Evolutionary conservation across 2,888 invertebrate genomes (phyloP).

Genomic region (Coronaproctus castanopsis): DNA sequence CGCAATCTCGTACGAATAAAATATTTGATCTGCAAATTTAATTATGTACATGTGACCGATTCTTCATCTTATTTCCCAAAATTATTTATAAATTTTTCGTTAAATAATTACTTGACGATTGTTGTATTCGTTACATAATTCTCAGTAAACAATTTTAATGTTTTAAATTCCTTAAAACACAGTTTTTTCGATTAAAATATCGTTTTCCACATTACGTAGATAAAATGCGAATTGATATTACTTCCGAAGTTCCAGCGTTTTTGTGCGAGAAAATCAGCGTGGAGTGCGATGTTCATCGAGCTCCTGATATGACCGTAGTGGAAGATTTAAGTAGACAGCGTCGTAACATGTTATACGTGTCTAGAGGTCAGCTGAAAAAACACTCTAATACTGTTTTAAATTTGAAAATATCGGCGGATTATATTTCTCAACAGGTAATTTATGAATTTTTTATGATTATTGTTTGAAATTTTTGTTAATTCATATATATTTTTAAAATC

Average conservation of each 20-base stretch:
- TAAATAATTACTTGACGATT: no score
- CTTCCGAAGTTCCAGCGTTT: conserved; percentile 67
- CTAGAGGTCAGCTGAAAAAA: conserved; percentile 66
- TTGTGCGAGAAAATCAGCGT: conserved; percentile 77
- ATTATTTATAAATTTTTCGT: no score
- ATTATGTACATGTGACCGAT: no score
- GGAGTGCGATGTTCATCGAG: conserved; percentile 71
- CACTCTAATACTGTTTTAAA: conserved; percentile 82
- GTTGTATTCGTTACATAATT: no score
- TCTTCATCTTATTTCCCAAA: no score
- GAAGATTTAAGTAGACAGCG: conserved; percentile 49
- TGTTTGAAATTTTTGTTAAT: neutral
- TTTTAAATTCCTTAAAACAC: no score
- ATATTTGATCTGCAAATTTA: no score
- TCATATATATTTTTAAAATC: no score
- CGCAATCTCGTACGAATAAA: no score
- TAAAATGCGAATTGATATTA: conserved; percentile 35
- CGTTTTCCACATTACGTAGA: no score
- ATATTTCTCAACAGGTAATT: conserved; percentile 69
- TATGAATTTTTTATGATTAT: neutral
- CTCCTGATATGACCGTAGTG: conserved; percentile 72
- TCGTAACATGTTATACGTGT: conserved; percentile 68
- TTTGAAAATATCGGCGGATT: conserved; percentile 67
- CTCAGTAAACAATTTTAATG: no score
- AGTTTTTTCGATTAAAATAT: no score